Percentiles rank a stretch among this genome's conserved stretches.
Evolutionary conservation across 2,888 invertebrate species (phyloP).

Genomic region (Cinara cedri): DNA sequence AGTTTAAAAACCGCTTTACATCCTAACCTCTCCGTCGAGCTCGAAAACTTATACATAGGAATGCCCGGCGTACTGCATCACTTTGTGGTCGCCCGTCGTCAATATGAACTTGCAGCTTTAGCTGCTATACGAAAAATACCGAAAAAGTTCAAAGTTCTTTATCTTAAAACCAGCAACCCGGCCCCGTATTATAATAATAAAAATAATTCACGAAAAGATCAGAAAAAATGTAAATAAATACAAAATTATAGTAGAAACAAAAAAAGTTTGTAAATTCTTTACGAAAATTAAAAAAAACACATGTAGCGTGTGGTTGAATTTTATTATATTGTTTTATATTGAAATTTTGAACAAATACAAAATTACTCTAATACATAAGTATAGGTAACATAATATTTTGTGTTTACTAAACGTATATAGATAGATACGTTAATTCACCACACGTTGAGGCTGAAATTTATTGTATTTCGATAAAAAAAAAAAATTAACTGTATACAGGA

Average conservation of each 20-base stretch:
- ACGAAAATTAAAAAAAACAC: no score
- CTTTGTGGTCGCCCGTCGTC: constrained; percentile 18
- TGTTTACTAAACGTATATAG: no score
- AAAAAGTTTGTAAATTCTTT: not conserved
- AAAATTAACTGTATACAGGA: no score
- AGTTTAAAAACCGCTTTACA: constrained; percentile 39
- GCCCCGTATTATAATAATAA: not conserved
- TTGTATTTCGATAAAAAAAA: no score
- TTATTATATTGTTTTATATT: no score
- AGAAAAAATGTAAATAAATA: constrained; percentile 12
- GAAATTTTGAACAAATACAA: no score
- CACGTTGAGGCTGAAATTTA: no score
- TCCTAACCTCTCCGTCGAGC: not conserved
- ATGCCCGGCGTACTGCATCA: constrained; percentile 19
- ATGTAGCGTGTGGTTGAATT: no score
- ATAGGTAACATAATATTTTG: no score
- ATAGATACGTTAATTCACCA: no score
- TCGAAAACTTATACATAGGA: constrained; percentile 23
- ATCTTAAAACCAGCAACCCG: not conserved
- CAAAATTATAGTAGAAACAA: not conserved
- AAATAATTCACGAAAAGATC: not conserved
- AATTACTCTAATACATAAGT: no score
- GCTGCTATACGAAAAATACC: constrained; percentile 18
- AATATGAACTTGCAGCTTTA: constrained; percentile 12
- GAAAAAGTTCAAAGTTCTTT: constrained; percentile 34